Evolutionary conservation across 2,113 vertebrate species (phyloP).

Genomic region (Serranochromis macrocephalus): DNA sequence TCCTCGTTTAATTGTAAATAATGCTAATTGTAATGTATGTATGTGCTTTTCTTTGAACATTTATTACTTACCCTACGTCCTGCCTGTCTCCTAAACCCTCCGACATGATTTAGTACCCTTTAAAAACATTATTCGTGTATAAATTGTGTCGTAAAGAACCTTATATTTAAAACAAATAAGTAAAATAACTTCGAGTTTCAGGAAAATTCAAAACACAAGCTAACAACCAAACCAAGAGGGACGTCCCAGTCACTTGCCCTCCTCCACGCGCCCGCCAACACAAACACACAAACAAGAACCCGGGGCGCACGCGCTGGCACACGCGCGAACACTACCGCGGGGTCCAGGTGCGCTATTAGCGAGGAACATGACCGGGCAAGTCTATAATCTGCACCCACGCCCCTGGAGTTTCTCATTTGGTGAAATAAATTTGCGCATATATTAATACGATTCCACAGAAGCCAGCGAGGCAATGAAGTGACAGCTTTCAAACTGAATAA

Average conservation of each 20-base stretch:
- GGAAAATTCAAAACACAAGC: not conserved
- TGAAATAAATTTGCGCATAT: slow-evolving; percentile 56
- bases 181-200: not conserved
- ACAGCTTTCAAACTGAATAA: not conserved
- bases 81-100: not conserved
- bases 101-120: not conserved
- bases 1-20: not conserved
- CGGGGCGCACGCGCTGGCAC: slow-evolving; percentile 7
- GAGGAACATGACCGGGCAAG: slow-evolving; percentile 67
- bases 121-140: not conserved
- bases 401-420: slow-evolving; percentile 52
- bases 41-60: not conserved
- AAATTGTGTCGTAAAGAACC: not conserved
- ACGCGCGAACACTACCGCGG: slow-evolving; percentile 28
- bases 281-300: not conserved
- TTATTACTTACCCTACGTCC: not conserved
- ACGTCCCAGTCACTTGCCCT: slow-evolving; percentile 40
- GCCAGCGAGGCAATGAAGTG: not conserved
- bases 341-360: slow-evolving; percentile 70
- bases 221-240: slow-evolving; percentile 1
- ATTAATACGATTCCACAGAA: slow-evolving; percentile 27
- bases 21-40: not conserved
- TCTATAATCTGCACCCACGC: slow-evolving; percentile 50
- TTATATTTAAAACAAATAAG: not conserved
- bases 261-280: not conserved